Evolutionary conservation across 2,888 invertebrate species (phyloP), one percentile per base, ranked within the genome.

Genomic region (Eupithecia pulchellata): DNA sequence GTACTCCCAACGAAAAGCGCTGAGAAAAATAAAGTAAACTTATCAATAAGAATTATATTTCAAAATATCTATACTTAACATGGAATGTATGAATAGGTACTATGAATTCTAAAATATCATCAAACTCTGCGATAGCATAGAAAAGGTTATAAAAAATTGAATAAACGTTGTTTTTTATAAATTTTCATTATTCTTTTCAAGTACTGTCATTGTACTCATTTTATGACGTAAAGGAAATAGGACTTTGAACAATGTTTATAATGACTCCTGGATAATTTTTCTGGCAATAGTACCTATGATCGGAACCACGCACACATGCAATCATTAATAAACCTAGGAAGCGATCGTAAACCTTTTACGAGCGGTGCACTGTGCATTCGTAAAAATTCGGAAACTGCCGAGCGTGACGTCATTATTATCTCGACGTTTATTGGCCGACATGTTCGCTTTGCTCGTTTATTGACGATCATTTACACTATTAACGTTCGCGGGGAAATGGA

Each of bases 331-430:
- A 89, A 89, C 84, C 86, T 78, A 80, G 80, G 81, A 83, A 81
- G 78, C 32, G 81, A 77, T 87, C 88, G 89, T 93, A 93, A 93
- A 93, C 86, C 82, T 92, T 79, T 93, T 93, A 93, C 91, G 91
- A 91, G 66, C 82, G 76, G 75, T 82, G 86, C 88, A 83, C 82
- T 79, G 86, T 84, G 91, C 90, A 91, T 91, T 88, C 92, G 90
- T 91, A 93, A 91, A 90, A 92, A 90, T 90, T 87, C 87, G 87
- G 89, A 84, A 84, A 84, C 85, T 72, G 79, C 75, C 75, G 74
- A 76, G 81, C 84, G 88, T 88, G 88, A 88, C 86, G 87, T 89
- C 87, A 89, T 88, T 88, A 86, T 84, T 74, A 71, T 77, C 75
- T 69, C 74, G 78, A 75, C 84, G 84, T 88, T 88, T 87, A 88